A percentile compares a stretch with the other conserved stretches of the same genome.
Conservation (phyloP, 2,888 invertebrate genomes). For the Penaeus monodon region DNA sequence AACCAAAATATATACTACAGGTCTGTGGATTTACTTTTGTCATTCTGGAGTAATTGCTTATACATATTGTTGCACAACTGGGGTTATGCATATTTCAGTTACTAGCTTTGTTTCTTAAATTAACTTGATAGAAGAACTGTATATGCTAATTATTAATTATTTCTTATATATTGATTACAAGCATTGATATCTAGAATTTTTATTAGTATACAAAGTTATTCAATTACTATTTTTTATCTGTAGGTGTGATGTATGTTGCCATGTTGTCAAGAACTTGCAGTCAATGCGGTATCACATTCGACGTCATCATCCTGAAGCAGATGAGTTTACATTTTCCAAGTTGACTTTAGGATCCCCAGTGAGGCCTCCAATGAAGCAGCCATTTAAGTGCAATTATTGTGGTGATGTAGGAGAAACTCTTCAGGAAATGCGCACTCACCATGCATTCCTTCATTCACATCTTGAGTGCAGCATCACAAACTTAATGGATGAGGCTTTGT, state of each 20-base stretch:
- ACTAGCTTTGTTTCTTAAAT: background rate
- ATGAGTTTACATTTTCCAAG: slow-evolving; percentile 48
- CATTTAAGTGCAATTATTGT: slow-evolving; percentile 59
- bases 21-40: slow-evolving; percentile 13
- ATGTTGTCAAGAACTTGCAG: slow-evolving; percentile 52
- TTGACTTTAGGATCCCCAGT: slow-evolving; percentile 39
- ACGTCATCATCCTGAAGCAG: slow-evolving; percentile 53
- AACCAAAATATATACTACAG: slow-evolving; percentile 47
- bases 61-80: background rate
- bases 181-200: background rate
- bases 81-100: too few relatives aligned
- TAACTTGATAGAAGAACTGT: background rate
- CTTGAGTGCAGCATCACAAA: slow-evolving; percentile 40
- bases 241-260: slow-evolving; percentile 59
- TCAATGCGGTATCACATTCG: slow-evolving; percentile 48
- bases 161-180: background rate
- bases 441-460: slow-evolving; percentile 54
- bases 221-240: background rate
- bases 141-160: background rate
- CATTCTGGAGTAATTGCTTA: background rate
- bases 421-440: slow-evolving; percentile 50
- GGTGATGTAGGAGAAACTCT: slow-evolving; percentile 57
- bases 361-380: slow-evolving; percentile 43
- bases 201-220: too few relatives aligned
- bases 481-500: slow-evolving; percentile 46